phyloP scores from a whole-genome alignment of 2,113 vertebrate genomes.

The Xenopus laevis region DNA sequence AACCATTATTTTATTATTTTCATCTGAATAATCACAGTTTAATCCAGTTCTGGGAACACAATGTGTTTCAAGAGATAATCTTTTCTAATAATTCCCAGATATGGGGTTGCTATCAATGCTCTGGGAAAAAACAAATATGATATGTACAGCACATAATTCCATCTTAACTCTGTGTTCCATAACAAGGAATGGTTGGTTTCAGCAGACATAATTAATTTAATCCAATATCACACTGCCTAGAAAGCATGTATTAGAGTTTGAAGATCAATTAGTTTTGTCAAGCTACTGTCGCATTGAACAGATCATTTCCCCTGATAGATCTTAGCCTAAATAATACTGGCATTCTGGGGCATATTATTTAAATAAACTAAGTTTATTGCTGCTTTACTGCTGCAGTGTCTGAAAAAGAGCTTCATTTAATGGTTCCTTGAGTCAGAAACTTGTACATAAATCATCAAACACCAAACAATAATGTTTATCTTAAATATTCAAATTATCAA shows the following conservation, averaged over 20 bases:
- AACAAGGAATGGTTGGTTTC: background rate
- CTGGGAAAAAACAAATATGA: background rate
- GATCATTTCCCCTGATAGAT: constrained; percentile 9
- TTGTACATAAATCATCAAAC: constrained; percentile 5
- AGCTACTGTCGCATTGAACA: constrained; percentile 5
- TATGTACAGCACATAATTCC: background rate
- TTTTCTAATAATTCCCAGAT: background rate
- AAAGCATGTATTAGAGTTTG: constrained; percentile 1
- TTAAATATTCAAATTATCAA: background rate
- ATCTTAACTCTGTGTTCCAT: constrained; percentile 3
- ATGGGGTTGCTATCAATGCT: background rate
- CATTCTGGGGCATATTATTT: constrained; percentile 4
- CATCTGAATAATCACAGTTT: background rate
- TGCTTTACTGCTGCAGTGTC: background rate
- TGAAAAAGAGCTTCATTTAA: background rate
- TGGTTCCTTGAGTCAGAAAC: background rate
- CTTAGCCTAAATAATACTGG: constrained; percentile 7
- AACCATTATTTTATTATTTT: constrained; percentile 6
- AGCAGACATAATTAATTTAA: constrained; percentile 3
- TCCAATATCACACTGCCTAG: background rate
- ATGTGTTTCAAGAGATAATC: background rate
- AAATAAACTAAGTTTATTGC: background rate
- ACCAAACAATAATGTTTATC: background rate
- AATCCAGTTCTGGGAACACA: background rate
- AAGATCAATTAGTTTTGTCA: constrained; percentile 6